Percentiles rank a stretch among this genome's conserved stretches.
Conservation (phyloP, 1,140 invertebrate species). For the Andricus grossulariae region DNA sequence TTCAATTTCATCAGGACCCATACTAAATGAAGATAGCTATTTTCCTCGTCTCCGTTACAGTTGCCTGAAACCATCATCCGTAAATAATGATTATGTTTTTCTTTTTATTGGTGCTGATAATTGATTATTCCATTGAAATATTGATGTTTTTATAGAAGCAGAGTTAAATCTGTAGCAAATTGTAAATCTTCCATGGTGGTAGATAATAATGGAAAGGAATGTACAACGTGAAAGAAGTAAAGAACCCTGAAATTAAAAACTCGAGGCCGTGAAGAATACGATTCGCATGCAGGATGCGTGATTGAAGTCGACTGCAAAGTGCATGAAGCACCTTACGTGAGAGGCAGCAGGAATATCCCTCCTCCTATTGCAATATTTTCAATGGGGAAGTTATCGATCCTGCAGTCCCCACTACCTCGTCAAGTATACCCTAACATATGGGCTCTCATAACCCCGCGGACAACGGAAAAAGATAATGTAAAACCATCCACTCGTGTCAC, state of each 20-base stretch:
- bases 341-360: slow-evolving; percentile 27
- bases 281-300: neutral
- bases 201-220: neutral
- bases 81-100: no score
- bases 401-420: slow-evolving; percentile 48
- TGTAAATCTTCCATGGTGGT: neutral
- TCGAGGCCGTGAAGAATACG: neutral
- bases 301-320: slow-evolving; percentile 21
- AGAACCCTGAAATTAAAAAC: neutral
- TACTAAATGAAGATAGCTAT: no score
- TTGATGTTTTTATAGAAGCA: no score
- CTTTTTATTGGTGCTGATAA: no score
- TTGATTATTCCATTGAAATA: no score
- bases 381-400: slow-evolving; percentile 61
- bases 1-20: no score
- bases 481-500: slow-evolving; percentile 2
- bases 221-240: neutral
- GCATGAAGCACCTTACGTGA: slow-evolving; percentile 51
- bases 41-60: no score
- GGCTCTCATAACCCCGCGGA: slow-evolving; percentile 44
- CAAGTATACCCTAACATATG: slow-evolving; percentile 47
- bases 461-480: neutral
- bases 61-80: no score
- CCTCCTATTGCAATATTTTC: slow-evolving; percentile 56
- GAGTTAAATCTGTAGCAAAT: no score